These are phyloP conservation scores for Apodemus speciosus DNA, from an alignment of 2,113 vertebrate genomes.

Conservation along the genomic window DNA sequence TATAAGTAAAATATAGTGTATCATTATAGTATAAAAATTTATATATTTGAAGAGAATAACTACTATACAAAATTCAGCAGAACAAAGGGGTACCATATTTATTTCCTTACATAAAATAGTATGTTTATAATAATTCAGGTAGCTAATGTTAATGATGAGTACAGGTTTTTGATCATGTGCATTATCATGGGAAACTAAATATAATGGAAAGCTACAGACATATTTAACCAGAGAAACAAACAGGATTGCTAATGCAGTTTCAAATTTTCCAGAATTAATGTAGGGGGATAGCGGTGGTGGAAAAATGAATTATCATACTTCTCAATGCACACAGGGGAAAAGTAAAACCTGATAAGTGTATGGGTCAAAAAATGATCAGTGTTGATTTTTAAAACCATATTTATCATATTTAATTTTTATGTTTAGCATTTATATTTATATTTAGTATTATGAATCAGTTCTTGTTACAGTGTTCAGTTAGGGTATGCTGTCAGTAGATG, in stretches of 20 bases:
- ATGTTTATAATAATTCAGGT: conserved; percentile 34
- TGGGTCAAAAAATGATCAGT: not conserved
- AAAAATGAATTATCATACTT: not conserved
- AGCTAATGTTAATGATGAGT: conserved; percentile 35
- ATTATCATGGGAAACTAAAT: conserved; percentile 51
- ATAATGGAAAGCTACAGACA: not conserved
- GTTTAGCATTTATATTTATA: not conserved
- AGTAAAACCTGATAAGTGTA: not conserved
- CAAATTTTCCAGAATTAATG: not conserved
- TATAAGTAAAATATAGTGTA: not conserved
- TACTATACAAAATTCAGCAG: not conserved
- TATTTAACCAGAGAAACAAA: conserved; percentile 24
- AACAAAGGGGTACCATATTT: not conserved
- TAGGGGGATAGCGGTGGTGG: not conserved
- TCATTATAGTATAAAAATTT: not conserved
- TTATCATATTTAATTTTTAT: not conserved
- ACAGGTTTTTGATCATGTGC: conserved; percentile 29
- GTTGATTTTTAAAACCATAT: not conserved
- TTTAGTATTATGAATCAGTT: not conserved
- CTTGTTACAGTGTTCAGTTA: not conserved
- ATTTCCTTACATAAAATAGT: conserved; percentile 50
- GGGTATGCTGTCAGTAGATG: not conserved
- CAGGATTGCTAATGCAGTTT: conserved; percentile 4
- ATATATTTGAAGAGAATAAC: not conserved
- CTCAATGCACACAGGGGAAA: not conserved